These are phyloP conservation scores for Atta colombica DNA, from an alignment of 1,140 invertebrate species.

Conservation along the genomic window DNA sequence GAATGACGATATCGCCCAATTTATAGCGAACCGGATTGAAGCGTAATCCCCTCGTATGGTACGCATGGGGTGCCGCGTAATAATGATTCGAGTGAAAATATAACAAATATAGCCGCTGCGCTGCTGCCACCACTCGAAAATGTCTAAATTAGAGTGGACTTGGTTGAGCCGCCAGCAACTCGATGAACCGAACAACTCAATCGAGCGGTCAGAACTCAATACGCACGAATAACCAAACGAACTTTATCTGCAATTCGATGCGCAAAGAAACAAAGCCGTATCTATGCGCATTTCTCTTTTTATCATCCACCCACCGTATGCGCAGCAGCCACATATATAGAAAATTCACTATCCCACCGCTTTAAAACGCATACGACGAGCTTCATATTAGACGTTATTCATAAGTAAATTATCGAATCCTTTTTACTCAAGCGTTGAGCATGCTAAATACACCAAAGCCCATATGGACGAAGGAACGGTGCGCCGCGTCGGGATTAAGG, in stretches of 20 bases:
- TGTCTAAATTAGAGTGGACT: slow-evolving; percentile 72
- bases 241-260: slow-evolving; percentile 19
- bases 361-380: neutral
- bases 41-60: slow-evolving; percentile 74
- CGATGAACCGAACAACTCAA: slow-evolving; percentile 46
- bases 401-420: slow-evolving; percentile 63
- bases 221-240: slow-evolving; percentile 12
- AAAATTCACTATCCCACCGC: neutral
- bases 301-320: neutral
- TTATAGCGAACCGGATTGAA: slow-evolving; percentile 78
- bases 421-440: slow-evolving; percentile 41
- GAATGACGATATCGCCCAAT: slow-evolving; percentile 75
- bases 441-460: slow-evolving; percentile 53
- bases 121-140: slow-evolving; percentile 49
- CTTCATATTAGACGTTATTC: slow-evolving; percentile 51
- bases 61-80: slow-evolving; percentile 73
- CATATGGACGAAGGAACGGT: slow-evolving; percentile 60
- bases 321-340: neutral
- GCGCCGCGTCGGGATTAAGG: slow-evolving; percentile 41
- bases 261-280: slow-evolving; percentile 5
- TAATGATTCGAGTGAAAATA: slow-evolving; percentile 78
- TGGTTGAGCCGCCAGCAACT: slow-evolving; percentile 59
- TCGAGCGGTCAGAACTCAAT: slow-evolving; percentile 13
- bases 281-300: neutral
- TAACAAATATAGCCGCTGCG: slow-evolving; percentile 70